Evolutionary conservation across 2,797 vertebrate species (phyloP).

Genomic region (Acanthopagrus latus): DNA sequence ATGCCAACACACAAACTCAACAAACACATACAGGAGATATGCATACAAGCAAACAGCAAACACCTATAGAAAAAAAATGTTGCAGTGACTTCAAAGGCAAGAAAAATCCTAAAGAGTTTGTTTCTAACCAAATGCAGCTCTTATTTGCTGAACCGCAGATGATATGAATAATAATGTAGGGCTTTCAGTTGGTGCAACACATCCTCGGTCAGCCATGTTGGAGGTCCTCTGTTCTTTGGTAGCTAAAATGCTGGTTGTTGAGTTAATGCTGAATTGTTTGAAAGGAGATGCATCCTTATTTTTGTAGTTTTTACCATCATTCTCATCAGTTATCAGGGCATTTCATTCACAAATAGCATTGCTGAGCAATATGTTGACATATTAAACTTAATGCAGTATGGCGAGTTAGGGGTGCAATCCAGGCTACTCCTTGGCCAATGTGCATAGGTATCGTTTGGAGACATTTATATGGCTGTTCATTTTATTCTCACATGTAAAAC

Average conservation of each 20-base stretch:
- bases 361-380: neutral
- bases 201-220: slow-evolving; percentile 50
- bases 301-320: slow-evolving; percentile 23
- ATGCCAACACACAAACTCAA: slow-evolving; percentile 45
- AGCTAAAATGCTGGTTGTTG: neutral
- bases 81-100: slow-evolving; percentile 26
- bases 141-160: slow-evolving; percentile 42
- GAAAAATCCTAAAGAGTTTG: neutral
- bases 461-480: neutral
- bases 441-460: neutral
- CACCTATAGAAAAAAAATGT: slow-evolving; percentile 21
- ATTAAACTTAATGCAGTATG: neutral
- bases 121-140: slow-evolving; percentile 25
- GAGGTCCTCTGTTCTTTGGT: slow-evolving; percentile 39
- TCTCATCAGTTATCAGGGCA: neutral
- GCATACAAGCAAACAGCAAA: slow-evolving; percentile 18
- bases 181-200: slow-evolving; percentile 44
- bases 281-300: neutral
- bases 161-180: slow-evolving; percentile 23
- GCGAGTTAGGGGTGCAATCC: neutral
- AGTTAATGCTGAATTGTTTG: neutral
- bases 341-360: neutral
- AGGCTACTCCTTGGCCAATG: neutral
- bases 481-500: neutral
- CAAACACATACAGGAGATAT: slow-evolving; percentile 40